Evolutionary conservation across 1,140 invertebrate species (phyloP).

Genomic region (Drosophila sp.): DNA sequence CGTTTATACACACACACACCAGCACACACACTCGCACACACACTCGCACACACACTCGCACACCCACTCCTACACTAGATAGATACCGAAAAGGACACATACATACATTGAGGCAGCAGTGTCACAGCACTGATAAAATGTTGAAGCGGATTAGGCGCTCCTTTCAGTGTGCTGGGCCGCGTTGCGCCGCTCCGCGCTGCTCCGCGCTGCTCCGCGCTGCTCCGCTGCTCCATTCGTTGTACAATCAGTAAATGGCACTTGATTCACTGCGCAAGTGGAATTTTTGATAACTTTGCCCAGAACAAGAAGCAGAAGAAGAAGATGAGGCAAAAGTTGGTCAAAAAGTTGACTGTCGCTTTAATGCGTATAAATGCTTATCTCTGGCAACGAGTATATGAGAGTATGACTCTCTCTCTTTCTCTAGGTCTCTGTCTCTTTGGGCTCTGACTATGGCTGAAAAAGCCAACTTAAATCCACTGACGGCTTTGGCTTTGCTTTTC

Average conservation of each 20-base stretch:
- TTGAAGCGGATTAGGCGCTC: conserved; percentile 74
- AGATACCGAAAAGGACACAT: conserved; percentile 5
- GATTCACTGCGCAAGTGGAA: conserved; percentile 81
- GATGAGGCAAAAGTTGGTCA: conserved; percentile 65
- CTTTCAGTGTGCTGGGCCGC: conserved; percentile 36
- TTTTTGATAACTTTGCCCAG: conserved; percentile 76
- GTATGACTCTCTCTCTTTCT: conserved; percentile 32
- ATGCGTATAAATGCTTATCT: conserved; percentile 76
- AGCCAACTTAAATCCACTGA: conserved; percentile 76
- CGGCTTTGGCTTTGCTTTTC: conserved; percentile 66
- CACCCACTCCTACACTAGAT: not conserved
- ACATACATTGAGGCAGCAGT: conserved; percentile 64
- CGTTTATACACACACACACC: not conserved
- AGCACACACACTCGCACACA: conserved; percentile 19
- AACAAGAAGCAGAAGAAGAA: conserved; percentile 44
- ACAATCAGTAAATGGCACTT: conserved; percentile 81
- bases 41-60: not conserved
- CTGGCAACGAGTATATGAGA: conserved; percentile 60
- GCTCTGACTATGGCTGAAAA: conserved; percentile 29
- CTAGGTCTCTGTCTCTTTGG: not conserved
- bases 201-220: too few species aligned
- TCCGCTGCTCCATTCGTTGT: conserved; percentile 30
- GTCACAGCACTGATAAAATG: conserved; percentile 79
- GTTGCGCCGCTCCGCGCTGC: not conserved
- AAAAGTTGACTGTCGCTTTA: conserved; percentile 74